A percentile compares a stretch with the other conserved stretches of the same genome.
These are phyloP conservation scores for Drosophila kanekoi DNA, from an alignment of 2,888 invertebrate species.

Conservation along the genomic window DNA sequence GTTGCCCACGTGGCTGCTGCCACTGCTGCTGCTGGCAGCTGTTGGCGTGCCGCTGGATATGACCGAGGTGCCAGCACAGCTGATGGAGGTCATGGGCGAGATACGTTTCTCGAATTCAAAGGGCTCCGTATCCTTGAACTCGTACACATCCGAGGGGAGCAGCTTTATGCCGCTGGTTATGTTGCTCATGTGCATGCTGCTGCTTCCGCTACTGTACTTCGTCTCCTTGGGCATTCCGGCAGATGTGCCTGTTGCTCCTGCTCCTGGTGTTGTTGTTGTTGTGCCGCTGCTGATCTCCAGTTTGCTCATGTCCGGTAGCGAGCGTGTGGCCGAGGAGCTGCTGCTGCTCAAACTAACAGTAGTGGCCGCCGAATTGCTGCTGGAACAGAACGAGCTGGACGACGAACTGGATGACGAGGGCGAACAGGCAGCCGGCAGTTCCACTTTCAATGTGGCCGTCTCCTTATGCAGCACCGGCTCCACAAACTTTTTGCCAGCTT, in stretches of 20 bases:
- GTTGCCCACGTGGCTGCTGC: not conserved
- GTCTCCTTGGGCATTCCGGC: conserved; percentile 16
- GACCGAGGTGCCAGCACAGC: conserved; percentile 28
- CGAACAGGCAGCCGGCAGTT: conserved; percentile 71
- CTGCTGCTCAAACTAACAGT: conserved; percentile 57
- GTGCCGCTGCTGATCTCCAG: conserved; percentile 79
- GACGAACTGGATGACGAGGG: conserved; percentile 79
- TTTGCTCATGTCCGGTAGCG: conserved; percentile 82
- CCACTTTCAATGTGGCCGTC: conserved; percentile 71
- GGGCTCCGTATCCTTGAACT: conserved; percentile 95
- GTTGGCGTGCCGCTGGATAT: conserved; percentile 28
- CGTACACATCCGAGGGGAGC: conserved; percentile 89
- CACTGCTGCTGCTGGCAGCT: not conserved
- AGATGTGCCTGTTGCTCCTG: conserved; percentile 15
- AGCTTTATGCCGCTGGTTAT: conserved; percentile 43
- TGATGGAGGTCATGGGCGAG: conserved; percentile 69
- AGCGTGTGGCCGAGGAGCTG: conserved; percentile 74
- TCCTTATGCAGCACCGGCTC: conserved; percentile 74
- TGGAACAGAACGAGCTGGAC: conserved; percentile 77
- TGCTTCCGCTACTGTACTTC: conserved; percentile 36
- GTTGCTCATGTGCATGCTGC: conserved; percentile 9
- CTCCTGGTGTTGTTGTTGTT: conserved; percentile 4
- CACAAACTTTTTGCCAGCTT: conserved; percentile 62
- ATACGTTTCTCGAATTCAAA: conserved; percentile 92
- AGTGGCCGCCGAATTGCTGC: conserved; percentile 56